These are phyloP conservation scores for Pristionchus entomophagus DNA, from an alignment of 2,888 invertebrate species.

Conservation along the genomic window DNA sequence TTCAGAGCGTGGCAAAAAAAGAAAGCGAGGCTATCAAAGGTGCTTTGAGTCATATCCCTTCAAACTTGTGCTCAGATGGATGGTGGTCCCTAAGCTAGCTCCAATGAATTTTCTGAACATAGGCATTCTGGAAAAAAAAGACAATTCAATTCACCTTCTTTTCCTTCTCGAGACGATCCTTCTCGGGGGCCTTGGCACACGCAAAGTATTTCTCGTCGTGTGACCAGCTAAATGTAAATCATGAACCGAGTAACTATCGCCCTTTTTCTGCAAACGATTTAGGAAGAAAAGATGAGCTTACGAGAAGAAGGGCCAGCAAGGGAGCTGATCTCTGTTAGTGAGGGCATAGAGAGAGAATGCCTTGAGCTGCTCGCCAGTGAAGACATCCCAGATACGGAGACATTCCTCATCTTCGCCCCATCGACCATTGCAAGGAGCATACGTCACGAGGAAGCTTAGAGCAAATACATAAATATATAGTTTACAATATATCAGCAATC, in stretches of 20 bases:
- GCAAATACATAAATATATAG: no score
- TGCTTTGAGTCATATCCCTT: no score
- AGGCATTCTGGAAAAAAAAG: no score
- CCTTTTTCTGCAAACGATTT: no score
- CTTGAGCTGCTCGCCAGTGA: conserved; percentile 82
- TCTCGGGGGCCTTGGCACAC: conserved; percentile 71
- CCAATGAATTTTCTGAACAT: no score
- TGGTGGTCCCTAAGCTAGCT: no score
- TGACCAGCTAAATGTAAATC: conserved; percentile 82
- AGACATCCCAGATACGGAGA: conserved; percentile 94
- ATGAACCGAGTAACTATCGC: not conserved
- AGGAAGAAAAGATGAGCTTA: conserved; percentile 12
- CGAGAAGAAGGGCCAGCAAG: conserved; percentile 78
- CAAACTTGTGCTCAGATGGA: no score
- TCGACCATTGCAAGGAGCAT: conserved; percentile 83
- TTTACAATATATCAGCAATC: no score
- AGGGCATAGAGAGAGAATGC: conserved; percentile 67
- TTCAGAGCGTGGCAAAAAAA: no score
- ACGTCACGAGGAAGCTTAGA: conserved; percentile 89
- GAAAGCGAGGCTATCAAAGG: no score
- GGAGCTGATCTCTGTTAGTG: conserved; percentile 59
- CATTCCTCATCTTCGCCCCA: conserved; percentile 85
- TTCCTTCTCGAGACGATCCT: conserved; percentile 63
- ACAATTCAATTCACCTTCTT: conserved; percentile 55
- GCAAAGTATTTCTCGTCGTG: conserved; percentile 73